Conservation (phyloP, 2,888 invertebrate genomes). For the Caenorhabditis drosophilae region DNA sequence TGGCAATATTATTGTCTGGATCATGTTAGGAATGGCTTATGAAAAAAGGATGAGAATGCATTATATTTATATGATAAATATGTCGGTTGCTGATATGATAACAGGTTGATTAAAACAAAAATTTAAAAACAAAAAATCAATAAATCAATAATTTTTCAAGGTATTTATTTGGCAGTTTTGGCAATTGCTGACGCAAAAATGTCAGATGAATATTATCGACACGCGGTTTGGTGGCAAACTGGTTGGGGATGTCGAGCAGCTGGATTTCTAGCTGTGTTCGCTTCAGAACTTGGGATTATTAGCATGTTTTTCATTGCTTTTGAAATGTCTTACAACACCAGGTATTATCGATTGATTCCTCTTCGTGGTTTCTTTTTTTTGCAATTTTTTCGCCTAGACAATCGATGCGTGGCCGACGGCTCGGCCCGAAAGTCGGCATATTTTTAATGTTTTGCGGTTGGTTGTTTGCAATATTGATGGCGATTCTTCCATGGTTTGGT, state of each 20-base stretch:
- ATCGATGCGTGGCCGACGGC: slow-evolving; percentile 87
- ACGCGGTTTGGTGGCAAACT: slow-evolving; percentile 95
- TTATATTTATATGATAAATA: slow-evolving; percentile 91
- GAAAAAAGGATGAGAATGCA: slow-evolving; percentile 83
- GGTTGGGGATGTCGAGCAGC: slow-evolving; percentile 85
- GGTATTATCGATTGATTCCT: too few relatives aligned
- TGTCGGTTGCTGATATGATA: slow-evolving; percentile 94
- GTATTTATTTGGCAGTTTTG: slow-evolving; percentile 85
- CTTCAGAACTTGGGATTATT: slow-evolving; percentile 89
- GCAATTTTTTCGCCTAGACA: slow-evolving; percentile 72
- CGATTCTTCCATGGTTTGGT: slow-evolving; percentile 85
- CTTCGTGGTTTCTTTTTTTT: too few relatives aligned
- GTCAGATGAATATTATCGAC: slow-evolving; percentile 91
- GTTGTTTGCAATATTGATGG: slow-evolving; percentile 75
- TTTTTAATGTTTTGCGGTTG: slow-evolving; percentile 70
- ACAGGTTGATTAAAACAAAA: slow-evolving; percentile 77
- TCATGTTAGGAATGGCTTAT: slow-evolving; percentile 75
- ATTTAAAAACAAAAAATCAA: too few relatives aligned
- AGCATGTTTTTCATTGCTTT: slow-evolving; percentile 85
- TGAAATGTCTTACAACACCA: slow-evolving; percentile 67
- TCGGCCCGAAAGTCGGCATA: slow-evolving; percentile 69
- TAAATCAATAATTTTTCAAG: slow-evolving; percentile 34
- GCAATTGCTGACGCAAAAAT: slow-evolving; percentile 95
- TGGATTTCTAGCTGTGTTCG: slow-evolving; percentile 89
- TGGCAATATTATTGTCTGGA: slow-evolving; percentile 76